Conservation (phyloP, 1,140 invertebrate species). For the Drosophila pachea region DNA sequence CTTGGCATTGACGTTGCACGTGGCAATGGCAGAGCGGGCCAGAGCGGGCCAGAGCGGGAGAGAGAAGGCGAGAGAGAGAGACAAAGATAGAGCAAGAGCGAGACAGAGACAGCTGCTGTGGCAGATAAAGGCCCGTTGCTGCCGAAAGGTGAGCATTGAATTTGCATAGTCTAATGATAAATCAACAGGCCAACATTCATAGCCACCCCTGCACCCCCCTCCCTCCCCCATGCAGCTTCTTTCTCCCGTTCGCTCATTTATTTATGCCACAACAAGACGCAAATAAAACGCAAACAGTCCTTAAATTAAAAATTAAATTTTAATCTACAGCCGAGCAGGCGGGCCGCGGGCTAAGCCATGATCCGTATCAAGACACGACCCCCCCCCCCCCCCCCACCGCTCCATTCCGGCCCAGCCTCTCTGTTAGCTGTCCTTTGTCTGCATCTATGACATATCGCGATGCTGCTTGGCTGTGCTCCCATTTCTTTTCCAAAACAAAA, state of each 20-base stretch:
- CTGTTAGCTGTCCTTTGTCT: conserved; percentile 47
- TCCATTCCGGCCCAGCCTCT: neutral
- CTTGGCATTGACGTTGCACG: conserved; percentile 74
- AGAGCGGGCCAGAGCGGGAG: no score
- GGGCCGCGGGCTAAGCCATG: conserved; percentile 17
- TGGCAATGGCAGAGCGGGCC: conserved; percentile 34
- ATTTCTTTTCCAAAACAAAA: conserved; percentile 44
- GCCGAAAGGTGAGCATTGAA: conserved; percentile 53
- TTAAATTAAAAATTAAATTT: conserved; percentile 79
- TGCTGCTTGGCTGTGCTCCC: conserved; percentile 37
- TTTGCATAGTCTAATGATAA: conserved; percentile 74
- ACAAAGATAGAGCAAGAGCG: no score
- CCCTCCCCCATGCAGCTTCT: no score
- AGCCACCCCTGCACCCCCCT: neutral
- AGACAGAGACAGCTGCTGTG: conserved; percentile 7
- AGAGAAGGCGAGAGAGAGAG: no score
- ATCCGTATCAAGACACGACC: conserved; percentile 43
- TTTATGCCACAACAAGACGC: conserved; percentile 43
- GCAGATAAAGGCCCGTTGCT: conserved; percentile 18
- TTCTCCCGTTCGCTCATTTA: conserved; percentile 26
- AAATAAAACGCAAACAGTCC: conserved; percentile 72
- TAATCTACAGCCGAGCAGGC: conserved; percentile 49
- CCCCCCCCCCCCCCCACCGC: no score
- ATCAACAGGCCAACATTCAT: conserved; percentile 59
- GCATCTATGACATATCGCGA: conserved; percentile 63